Evolutionary conservation across 2,113 vertebrate genomes (phyloP), one percentile per base, ranked within the genome.

Genomic region (Chelonoidis abingdonii): DNA sequence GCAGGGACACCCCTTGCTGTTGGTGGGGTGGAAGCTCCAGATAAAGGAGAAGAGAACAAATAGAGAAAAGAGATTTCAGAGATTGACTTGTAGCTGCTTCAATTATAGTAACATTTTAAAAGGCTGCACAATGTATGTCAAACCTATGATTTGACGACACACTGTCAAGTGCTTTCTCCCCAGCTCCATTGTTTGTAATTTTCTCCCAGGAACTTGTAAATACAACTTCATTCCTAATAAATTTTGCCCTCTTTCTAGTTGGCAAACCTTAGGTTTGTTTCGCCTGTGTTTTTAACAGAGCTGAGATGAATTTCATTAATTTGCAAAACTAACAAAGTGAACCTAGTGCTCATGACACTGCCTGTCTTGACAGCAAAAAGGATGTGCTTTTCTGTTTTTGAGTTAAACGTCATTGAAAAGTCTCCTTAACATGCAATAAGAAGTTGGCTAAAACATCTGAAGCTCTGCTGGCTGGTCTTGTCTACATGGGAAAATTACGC

Each of bases 231-330:
- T 95, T 96, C 93, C 84, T 41, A 50, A 10, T 95, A 83, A 83
- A 52, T 89, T 95, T 97, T 94, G 87, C 47, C 89, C 59, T 92
- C 76, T 95, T 81, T 65, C 87, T 57, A 49, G 85, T 91, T 86
- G 92, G 92, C 94, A 96, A 93, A 89, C 90, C 78, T 88, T 88
- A 80, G 9, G 1, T 88, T 95, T 96, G 90, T 93, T 72, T 93
- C 10, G 5, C 94, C 86, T 0, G 0, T 89, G 50, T 80, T 92
- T 92, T 86, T 52, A 91, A 92, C 2, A 1, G 76, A 84, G 56
- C 38, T 83, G 90, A 87, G 92, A 76, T 85, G 96, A 97, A 92
- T 85, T 92, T 94, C 94, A 92, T 94, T 85, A 94, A 95, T 95
- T 47, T 86, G 87, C 78, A 89, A 56, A 92, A 78, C 14, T 8